phyloP scores from a whole-genome alignment of 2,797 vertebrate genomes.

The Lithobates sylvaticus region DNA sequence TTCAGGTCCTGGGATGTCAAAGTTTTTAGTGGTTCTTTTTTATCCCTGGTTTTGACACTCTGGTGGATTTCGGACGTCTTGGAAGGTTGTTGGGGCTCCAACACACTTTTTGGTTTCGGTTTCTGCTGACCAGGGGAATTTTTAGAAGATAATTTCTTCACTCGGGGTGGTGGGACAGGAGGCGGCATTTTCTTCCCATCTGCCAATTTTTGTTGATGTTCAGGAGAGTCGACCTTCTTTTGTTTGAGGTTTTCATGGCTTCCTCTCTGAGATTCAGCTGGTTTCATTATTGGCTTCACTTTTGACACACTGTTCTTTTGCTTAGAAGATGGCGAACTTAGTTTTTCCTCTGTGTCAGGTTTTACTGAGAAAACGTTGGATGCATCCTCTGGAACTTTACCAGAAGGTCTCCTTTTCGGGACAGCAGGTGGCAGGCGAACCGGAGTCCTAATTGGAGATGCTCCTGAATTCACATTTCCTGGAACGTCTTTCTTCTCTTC shows the following conservation, averaged over 20 bases:
- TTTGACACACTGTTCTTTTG: slow-evolving; percentile 12
- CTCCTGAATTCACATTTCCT: slow-evolving; percentile 32
- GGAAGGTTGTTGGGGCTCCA: accelerated
- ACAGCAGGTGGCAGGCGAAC: slow-evolving; percentile 71
- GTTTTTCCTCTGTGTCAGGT: slow-evolving; percentile 60
- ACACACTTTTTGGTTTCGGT: background rate
- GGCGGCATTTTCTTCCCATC: slow-evolving; percentile 60
- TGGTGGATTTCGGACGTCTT: accelerated
- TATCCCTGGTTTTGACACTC: slow-evolving; percentile 45
- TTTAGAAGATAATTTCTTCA: slow-evolving; percentile 75
- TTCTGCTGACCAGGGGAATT: slow-evolving; percentile 50
- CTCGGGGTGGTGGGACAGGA: slow-evolving; percentile 90
- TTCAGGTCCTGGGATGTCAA: slow-evolving; percentile 68
- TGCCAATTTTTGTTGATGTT: slow-evolving; percentile 60
- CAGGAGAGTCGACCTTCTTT: slow-evolving; percentile 44
- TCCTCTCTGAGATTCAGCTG: slow-evolving; percentile 54
- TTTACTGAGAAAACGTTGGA: background rate
- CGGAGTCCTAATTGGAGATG: slow-evolving; percentile 56
- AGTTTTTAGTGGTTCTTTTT: background rate
- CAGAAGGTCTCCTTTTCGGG: slow-evolving; percentile 70
- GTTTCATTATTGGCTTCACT: slow-evolving; percentile 43
- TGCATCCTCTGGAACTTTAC: slow-evolving; percentile 68
- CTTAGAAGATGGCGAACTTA: slow-evolving; percentile 23
- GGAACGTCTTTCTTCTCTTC: slow-evolving; percentile 65
- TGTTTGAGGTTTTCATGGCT: slow-evolving; percentile 3